Evolutionary conservation across 2,797 vertebrate species (phyloP), one percentile per base, ranked within the genome.

Genomic region (Mareca strepera): DNA sequence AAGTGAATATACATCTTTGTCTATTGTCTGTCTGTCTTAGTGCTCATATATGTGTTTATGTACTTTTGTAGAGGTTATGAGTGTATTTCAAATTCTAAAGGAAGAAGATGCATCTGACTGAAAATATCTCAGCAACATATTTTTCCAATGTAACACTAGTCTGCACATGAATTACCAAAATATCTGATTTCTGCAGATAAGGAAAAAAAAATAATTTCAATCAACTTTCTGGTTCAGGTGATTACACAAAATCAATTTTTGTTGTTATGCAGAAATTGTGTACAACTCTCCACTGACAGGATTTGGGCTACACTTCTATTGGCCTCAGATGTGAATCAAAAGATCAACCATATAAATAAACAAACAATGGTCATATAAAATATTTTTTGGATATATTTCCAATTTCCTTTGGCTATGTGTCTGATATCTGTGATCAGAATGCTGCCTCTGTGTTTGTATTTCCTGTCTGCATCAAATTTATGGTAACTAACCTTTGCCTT

Each of bases 301-400:
- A 9, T 87, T 92, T 68, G 9, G 4, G 12, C 31, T 73, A 21
- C 17, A 41, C 14, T 72, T 46, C n/a, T 58, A 63, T 78, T 77
- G 26, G 11, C 55, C 50, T 10, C 23, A 70, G 44, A 73, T 7
- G 43, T 22, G 48, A 22, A 66, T 11, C 28, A 72, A 12, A 0
- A 63, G 31, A 31, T 58, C 31, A 69, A 44, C 8, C 5, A 58
- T 11, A 50, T 1, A 67, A 46, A 88, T 33, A 46, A 0, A 0
- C 15, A 59, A 83, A 8, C 17, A 67, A 31, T 4, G 2, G 25
- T 44, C 17, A 69, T 2, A 11, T 60, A 55, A 81, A 79, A 20
- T 17, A 39, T n/a, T 29, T 84, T 82, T 67, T 55, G 3, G 35
- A 60, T 9, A 10, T 14, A 29, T 23, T 62, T 62, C 29, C 79